phyloP scores from a whole-genome alignment of 2,113 vertebrate species.

The Phoenicopterus ruber region DNA sequence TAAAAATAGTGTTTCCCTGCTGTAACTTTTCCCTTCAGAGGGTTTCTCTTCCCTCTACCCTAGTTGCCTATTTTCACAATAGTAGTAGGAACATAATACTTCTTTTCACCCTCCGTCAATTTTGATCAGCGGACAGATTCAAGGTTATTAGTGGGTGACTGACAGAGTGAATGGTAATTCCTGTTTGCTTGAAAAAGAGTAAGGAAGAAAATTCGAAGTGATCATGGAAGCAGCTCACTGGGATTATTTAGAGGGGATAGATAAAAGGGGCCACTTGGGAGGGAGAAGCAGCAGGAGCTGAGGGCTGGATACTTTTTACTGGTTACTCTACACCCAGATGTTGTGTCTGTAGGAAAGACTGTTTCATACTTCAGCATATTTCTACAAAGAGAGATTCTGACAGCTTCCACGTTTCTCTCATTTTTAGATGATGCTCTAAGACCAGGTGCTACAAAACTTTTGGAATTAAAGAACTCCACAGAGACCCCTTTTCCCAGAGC shows the following conservation, averaged over 20 bases:
- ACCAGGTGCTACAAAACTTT: not conserved
- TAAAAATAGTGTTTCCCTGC: constrained; percentile 33
- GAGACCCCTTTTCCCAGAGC: not conserved
- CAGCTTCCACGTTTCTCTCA: not conserved
- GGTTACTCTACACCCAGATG: not conserved
- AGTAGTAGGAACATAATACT: not conserved
- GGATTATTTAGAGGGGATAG: not conserved
- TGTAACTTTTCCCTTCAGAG: not conserved
- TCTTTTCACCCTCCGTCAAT: not conserved
- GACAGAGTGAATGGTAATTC: not conserved
- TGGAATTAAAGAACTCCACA: not conserved
- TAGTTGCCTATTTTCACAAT: not conserved
- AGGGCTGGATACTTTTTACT: not conserved
- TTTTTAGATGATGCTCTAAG: not conserved
- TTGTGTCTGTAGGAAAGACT: not conserved
- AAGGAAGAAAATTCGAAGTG: not conserved
- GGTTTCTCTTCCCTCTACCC: not conserved
- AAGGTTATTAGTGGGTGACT: not conserved
- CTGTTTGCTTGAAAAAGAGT: not conserved
- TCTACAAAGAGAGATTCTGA: not conserved
- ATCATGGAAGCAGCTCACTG: not conserved
- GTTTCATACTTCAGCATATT: not conserved
- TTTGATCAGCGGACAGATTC: not conserved
- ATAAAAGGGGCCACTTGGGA: not conserved
- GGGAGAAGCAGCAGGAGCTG: not conserved